phyloP scores from a whole-genome alignment of 2,113 vertebrate species.

The Ciconia maguari region DNA sequence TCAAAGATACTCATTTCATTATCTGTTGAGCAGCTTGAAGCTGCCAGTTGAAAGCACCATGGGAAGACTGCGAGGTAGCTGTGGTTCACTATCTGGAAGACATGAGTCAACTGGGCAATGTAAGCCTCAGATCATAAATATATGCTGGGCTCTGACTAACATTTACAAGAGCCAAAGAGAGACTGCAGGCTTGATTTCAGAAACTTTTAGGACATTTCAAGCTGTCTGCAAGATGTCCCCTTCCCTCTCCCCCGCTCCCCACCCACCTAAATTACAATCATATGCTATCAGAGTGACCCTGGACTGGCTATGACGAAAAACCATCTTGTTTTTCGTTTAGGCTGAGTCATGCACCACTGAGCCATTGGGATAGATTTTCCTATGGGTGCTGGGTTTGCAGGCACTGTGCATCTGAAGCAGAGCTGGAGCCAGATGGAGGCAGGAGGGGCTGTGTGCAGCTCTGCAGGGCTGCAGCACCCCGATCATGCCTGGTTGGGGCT shows the following conservation, averaged over 20 bases:
- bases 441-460: not conserved
- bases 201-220: conserved; percentile 19
- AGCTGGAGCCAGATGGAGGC: not conserved
- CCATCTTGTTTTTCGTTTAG: not conserved
- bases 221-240: conserved; percentile 3
- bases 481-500: not conserved
- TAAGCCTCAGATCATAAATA: not conserved
- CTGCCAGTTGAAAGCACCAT: not conserved
- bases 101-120: not conserved
- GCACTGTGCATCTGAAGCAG: fast-evolving
- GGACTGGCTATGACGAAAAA: fast-evolving
- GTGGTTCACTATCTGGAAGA: not conserved
- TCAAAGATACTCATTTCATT: not conserved
- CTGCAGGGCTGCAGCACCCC: not conserved
- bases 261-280: conserved; percentile 39
- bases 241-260: not conserved
- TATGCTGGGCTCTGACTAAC: not conserved
- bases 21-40: not conserved
- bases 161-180: not conserved
- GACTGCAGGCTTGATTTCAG: not conserved
- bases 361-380: not conserved
- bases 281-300: not conserved
- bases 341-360: not conserved
- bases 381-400: not conserved
- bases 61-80: not conserved